Conservation (phyloP, 2,113 vertebrate species). For the Rhadina sibilatrix region DNA sequence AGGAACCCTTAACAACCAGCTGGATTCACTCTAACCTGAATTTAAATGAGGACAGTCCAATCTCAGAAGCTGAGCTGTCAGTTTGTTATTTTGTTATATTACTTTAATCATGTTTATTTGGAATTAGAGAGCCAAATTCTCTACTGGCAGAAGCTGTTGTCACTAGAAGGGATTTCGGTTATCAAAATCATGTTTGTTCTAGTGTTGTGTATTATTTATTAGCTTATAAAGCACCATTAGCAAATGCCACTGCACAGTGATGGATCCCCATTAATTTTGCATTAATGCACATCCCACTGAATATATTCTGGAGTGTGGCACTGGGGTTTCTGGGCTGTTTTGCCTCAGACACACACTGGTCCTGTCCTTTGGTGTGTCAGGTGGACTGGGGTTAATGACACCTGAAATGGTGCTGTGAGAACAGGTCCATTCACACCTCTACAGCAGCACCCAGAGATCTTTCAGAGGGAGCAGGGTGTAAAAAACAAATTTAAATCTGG, state of each 20-base stretch:
- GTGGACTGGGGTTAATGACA: background rate
- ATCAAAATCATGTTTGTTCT: background rate
- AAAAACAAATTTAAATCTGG: background rate
- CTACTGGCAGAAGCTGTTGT: background rate
- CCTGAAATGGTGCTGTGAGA: background rate
- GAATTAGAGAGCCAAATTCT: background rate
- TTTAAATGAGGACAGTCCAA: background rate
- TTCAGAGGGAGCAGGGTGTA: background rate
- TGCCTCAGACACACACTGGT: background rate
- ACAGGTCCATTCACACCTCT: background rate
- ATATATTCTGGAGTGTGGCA: background rate
- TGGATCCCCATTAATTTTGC: conserved; percentile 21
- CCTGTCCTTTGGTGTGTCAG: background rate
- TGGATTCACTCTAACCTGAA: background rate
- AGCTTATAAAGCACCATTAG: background rate
- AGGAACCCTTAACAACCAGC: background rate
- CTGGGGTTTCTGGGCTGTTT: background rate
- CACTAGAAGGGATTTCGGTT: background rate
- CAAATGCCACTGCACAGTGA: background rate
- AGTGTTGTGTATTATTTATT: background rate
- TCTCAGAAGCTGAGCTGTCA: background rate
- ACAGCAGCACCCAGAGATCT: background rate
- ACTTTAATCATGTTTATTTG: background rate
- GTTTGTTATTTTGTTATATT: background rate
- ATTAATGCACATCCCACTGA: background rate